These are phyloP conservation scores for Bibio marci DNA, from an alignment of 2,888 invertebrate genomes.

Conservation along the genomic window DNA sequence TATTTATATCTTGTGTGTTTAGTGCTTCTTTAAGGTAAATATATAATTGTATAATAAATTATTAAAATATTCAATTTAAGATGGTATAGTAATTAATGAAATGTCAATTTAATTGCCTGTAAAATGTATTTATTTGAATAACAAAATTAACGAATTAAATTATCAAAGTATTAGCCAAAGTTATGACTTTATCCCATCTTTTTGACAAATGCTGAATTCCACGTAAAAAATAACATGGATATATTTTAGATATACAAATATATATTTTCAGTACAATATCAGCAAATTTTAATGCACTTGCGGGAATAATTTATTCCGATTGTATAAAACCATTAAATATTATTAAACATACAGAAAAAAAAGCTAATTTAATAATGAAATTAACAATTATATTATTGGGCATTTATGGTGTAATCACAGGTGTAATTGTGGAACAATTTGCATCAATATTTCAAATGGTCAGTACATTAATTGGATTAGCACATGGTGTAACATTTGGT, in stretches of 20 bases:
- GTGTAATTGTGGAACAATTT: conserved; percentile 27
- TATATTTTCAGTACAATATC: conserved; percentile 38
- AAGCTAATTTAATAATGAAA: conserved; percentile 34
- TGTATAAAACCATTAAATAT: conserved; percentile 31
- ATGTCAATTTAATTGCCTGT: no score
- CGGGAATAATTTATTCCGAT: conserved; percentile 39
- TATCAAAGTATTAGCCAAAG: no score
- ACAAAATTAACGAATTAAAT: no score
- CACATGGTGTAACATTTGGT: conserved; percentile 43
- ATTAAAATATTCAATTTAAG: no score
- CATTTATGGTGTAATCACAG: conserved; percentile 39
- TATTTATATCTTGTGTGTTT: conserved; percentile 7
- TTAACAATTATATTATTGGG: conserved; percentile 30
- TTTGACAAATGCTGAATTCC: no score
- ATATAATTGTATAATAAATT: no score
- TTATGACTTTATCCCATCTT: no score
- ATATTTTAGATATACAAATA: conserved; percentile 6
- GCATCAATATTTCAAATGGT: conserved; percentile 33
- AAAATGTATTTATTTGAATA: no score
- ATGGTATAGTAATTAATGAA: no score
- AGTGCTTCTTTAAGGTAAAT: conserved; percentile 7
- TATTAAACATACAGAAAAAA: conserved; percentile 25
- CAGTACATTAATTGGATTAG: conserved; percentile 30
- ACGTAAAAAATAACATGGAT: no score
- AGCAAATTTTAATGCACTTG: conserved; percentile 35